Evolutionary conservation across 2,113 vertebrate genomes (phyloP), one percentile per base, ranked within the genome.

Genomic region (Patagioenas fasciata): DNA sequence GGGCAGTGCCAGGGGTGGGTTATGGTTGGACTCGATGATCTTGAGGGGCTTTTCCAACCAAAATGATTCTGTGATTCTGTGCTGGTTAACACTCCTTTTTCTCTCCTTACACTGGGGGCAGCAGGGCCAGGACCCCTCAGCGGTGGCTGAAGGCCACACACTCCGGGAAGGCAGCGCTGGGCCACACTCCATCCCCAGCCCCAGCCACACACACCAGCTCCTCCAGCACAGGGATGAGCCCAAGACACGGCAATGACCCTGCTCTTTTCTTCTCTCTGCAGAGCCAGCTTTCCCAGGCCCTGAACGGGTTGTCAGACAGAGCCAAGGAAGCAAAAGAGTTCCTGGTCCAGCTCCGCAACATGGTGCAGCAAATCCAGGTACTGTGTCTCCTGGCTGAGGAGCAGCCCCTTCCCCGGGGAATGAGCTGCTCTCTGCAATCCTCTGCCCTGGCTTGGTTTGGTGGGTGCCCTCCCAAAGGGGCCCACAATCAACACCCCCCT

Each of bases 281-380:
- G 99, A 99, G 98, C 93, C 99, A 99, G 97, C 99, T 99, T 13
- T 99, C 99, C 94, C 99, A 99, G 96, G 99, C 99, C 12, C 98
- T 99, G 73, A 99, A 99, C 1, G 99, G 99, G 36, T 97, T 99
- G 91, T 99, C 99, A 14, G 99, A 99, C 97, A 98, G 99, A 97
- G 99, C 99, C 92, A 99, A 99, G 28, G 99, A 99, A 92, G 99
- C 99, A 60, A 99, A 99, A 97, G 99, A 99, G 92, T 99, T 99
- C 93, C 98, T 99, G 95, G 98, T 99, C 8, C 99, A 99, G 77
- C 99, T 99, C 65, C 98, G 99, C 78, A 99, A 99, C 97, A 99
- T 99, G 98, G 99, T 99, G 60, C 99, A 99, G 96, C 99, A 99
- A 92, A 99, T 99, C 97, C 99, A 99, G 99, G 99, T 99, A 98